Evolutionary conservation across 2,888 invertebrate species (phyloP).

Genomic region (Embidobia sp.): DNA sequence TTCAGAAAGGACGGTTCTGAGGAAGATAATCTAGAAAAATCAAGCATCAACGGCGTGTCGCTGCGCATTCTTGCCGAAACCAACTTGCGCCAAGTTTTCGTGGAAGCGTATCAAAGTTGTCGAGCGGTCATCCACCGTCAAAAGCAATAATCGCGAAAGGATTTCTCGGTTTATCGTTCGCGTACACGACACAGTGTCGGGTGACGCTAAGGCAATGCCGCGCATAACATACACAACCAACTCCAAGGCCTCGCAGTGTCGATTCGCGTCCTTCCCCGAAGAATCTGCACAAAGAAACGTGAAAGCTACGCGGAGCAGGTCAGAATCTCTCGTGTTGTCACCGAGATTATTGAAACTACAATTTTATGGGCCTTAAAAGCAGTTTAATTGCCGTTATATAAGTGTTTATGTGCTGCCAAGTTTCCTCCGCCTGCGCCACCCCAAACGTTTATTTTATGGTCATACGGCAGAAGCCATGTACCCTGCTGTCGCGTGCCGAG

Average conservation of each 20-base stretch:
- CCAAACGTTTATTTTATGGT: constrained; percentile 81
- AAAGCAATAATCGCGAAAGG: constrained; percentile 56
- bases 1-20: constrained; percentile 22
- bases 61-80: constrained; percentile 4
- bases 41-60: too few relatives aligned
- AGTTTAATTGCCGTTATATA: constrained; percentile 82
- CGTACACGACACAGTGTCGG: constrained; percentile 46
- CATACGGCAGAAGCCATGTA: constrained; percentile 78
- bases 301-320: constrained; percentile 72
- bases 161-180: constrained; percentile 55
- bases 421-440: constrained; percentile 79
- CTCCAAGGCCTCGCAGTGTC: constrained; percentile 40
- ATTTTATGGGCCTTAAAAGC: constrained; percentile 82
- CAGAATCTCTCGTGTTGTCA: constrained; percentile 80
- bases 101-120: constrained; percentile 53
- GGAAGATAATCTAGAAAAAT: constrained; percentile 51
- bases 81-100: constrained; percentile 44
- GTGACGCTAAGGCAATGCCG: constrained; percentile 36
- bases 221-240: constrained; percentile 31
- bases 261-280: constrained; percentile 46
- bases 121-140: constrained; percentile 49
- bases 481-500: constrained; percentile 81
- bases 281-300: constrained; percentile 60
- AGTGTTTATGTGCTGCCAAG: constrained; percentile 81
- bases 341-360: constrained; percentile 82